Percentiles rank a stretch among this genome's conserved stretches.
These are phyloP conservation scores for Sphecodes monilicornis DNA, from an alignment of 2,888 invertebrate genomes.

Conservation along the genomic window DNA sequence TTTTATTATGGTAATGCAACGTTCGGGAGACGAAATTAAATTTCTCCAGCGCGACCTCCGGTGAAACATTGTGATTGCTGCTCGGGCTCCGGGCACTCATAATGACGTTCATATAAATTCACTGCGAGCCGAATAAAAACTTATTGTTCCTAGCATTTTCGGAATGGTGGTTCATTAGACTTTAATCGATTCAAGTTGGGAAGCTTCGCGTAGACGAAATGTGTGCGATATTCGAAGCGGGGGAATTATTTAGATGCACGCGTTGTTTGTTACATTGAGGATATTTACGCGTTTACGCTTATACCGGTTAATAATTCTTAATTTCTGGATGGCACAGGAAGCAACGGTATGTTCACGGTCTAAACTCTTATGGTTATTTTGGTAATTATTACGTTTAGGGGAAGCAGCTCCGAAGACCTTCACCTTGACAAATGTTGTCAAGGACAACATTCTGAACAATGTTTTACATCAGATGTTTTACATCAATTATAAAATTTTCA, in stretches of 20 bases:
- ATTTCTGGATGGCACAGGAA: too few species aligned
- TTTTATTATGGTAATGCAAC: slow-evolving; percentile 16
- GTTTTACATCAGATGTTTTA: too few species aligned
- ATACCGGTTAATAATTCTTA: too few species aligned
- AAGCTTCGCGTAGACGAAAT: neutral
- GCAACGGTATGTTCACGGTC: too few species aligned
- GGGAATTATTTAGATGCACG: neutral
- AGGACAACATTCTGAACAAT: too few species aligned
- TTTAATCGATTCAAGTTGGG: neutral
- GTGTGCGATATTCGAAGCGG: neutral
- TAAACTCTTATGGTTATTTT: too few species aligned
- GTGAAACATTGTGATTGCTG: neutral
- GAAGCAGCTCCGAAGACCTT: too few species aligned
- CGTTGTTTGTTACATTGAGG: neutral
- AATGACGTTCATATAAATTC: neutral
- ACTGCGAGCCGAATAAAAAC: neutral
- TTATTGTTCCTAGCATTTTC: neutral
- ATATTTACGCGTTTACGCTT: neutral
- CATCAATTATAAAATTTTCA: too few species aligned
- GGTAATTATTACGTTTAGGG: too few species aligned
- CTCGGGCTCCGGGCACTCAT: neutral
- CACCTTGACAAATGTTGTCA: too few species aligned
- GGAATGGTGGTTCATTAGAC: neutral
- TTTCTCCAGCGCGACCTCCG: neutral
- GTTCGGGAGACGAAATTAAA: neutral